These are phyloP conservation scores for Fistularia tabacaria DNA, from an alignment of 2,797 vertebrate species.

Conservation along the genomic window DNA sequence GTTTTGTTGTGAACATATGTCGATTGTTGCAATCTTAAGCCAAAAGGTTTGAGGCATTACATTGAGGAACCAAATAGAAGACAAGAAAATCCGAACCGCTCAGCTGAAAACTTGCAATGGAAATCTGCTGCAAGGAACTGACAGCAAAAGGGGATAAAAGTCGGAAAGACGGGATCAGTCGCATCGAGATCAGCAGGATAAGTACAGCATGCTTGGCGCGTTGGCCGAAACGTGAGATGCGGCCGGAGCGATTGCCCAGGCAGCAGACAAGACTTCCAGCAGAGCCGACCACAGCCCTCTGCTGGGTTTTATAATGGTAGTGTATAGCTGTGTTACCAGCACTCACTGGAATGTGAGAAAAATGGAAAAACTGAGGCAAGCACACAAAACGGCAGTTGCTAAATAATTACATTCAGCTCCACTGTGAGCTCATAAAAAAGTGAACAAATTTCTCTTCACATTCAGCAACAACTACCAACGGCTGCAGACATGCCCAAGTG, in stretches of 20 bases:
- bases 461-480: constrained; percentile 27
- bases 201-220: constrained; percentile 27
- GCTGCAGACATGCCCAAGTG: constrained; percentile 15
- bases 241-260: constrained; percentile 30
- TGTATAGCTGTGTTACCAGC: constrained; percentile 54
- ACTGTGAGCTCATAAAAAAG: constrained; percentile 35
- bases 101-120: no score
- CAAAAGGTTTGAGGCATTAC: no score
- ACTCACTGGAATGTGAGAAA: constrained; percentile 60
- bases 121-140: no score
- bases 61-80: no score
- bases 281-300: constrained; percentile 54
- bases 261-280: constrained; percentile 54
- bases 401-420: constrained; percentile 32
- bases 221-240: constrained; percentile 42
- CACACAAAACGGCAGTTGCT: constrained; percentile 23
- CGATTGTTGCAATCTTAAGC: no score
- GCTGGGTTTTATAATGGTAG: constrained; percentile 61
- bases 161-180: neutral
- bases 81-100: no score
- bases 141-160: no score
- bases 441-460: constrained; percentile 38
- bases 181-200: neutral
- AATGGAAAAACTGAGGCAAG: constrained; percentile 61
- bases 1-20: no score